Evolutionary conservation across 2,888 invertebrate species (phyloP).

Genomic region (Lumbricus terrestris): DNA sequence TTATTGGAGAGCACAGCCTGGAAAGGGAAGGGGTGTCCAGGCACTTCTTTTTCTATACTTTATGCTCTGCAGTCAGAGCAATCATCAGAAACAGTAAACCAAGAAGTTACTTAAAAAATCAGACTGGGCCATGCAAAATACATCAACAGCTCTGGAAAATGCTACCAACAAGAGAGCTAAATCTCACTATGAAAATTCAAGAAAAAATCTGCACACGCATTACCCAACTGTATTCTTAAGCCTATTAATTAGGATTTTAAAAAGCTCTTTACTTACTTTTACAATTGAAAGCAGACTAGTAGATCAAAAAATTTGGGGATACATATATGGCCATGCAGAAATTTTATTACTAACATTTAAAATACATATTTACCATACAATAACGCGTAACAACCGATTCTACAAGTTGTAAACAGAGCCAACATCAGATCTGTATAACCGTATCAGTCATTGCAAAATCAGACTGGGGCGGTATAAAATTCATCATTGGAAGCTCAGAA

Average conservation of each 20-base stretch:
- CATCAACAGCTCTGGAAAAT: background rate
- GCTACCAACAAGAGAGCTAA: no score
- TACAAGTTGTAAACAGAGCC: background rate
- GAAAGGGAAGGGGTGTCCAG: no score
- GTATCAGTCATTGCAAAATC: background rate
- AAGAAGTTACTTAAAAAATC: background rate
- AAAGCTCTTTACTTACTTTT: background rate
- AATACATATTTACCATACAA: background rate
- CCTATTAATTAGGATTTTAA: background rate
- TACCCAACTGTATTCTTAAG: no score
- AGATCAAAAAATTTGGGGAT: no score
- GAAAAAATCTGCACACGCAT: no score
- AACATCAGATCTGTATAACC: slow-evolving; percentile 5
- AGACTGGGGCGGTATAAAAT: slow-evolving; percentile 6
- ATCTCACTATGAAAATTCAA: no score
- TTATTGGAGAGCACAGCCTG: no score
- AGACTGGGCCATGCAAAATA: background rate
- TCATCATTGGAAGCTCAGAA: slow-evolving; percentile 4
- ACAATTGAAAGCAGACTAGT: background rate
- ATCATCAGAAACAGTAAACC: background rate
- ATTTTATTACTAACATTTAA: background rate
- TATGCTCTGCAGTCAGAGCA: no score
- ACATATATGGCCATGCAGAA: no score
- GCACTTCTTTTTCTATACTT: no score
- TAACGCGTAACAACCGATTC: background rate